phyloP scores from a whole-genome alignment of 2,113 vertebrate species.

The Oophaga pumilio region DNA sequence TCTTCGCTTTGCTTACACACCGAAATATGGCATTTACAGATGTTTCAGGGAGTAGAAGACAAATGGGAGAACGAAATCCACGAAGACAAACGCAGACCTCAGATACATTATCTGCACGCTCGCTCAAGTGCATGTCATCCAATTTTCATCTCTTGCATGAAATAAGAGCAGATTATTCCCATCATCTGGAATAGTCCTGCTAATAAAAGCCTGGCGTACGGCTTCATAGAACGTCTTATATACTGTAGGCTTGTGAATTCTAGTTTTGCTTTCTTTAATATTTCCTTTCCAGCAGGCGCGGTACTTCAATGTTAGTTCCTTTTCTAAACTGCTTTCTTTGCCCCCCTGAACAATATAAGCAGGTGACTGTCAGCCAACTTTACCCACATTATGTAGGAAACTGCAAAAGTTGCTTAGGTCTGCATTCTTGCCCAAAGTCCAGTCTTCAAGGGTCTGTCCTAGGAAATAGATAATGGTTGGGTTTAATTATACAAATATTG shows the following conservation, averaged over 20 bases:
- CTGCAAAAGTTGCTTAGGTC: too few species aligned
- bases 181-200: not conserved
- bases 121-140: not conserved
- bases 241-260: not conserved
- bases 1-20: slow-evolving; percentile 28
- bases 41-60: slow-evolving; percentile 26
- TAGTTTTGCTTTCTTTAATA: not conserved
- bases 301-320: not conserved
- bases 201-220: not conserved
- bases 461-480: too few species aligned
- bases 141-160: not conserved
- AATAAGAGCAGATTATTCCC: not conserved
- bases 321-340: too few species aligned
- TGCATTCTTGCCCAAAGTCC: too few species aligned
- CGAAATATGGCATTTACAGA: slow-evolving; percentile 50
- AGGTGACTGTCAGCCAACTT: too few species aligned
- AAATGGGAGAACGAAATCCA: slow-evolving; percentile 20
- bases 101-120: not conserved
- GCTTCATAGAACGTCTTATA: not conserved
- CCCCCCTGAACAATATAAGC: not conserved
- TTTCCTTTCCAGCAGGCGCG: not conserved
- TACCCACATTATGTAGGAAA: too few species aligned
- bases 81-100: slow-evolving; percentile 1
- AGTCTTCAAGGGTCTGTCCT: too few species aligned
- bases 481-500: too few species aligned